Conservation (phyloP, 2,797 vertebrate genomes). For the Heterohyrax brucei region DNA sequence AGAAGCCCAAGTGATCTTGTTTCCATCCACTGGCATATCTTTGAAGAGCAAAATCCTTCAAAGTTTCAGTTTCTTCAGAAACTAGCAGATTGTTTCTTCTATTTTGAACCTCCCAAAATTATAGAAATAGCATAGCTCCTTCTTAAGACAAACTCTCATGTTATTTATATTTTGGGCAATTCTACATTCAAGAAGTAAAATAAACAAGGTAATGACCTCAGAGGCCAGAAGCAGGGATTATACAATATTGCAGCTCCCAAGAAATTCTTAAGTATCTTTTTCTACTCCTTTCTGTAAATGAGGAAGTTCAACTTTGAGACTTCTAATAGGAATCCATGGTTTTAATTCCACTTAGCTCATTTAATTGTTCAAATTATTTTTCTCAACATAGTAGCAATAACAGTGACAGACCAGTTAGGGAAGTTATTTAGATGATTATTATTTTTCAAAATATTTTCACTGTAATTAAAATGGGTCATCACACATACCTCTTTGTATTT, state of each 20-base stretch:
- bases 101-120: not conserved
- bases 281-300: not conserved
- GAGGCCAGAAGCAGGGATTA: not conserved
- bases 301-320: not conserved
- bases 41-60: not conserved
- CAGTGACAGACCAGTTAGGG: conserved; percentile 22
- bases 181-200: not conserved
- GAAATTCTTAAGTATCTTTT: not conserved
- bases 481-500: not conserved
- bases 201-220: not conserved
- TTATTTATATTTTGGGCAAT: not conserved
- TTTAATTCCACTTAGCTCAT: conserved; percentile 36
- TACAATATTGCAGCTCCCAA: not conserved
- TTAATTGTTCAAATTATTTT: conserved; percentile 42
- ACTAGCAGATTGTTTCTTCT: not conserved
- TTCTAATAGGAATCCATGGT: not conserved
- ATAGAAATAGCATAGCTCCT: not conserved
- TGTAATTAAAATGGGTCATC: conserved; percentile 31
- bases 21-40: not conserved
- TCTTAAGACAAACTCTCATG: not conserved
- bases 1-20: not conserved
- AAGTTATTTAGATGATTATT: conserved; percentile 50
- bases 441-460: conserved; percentile 64
- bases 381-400: conserved; percentile 46
- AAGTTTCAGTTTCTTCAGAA: not conserved